phyloP scores from a whole-genome alignment of 2,888 invertebrate genomes.

The Drosophila bunnanda region DNA sequence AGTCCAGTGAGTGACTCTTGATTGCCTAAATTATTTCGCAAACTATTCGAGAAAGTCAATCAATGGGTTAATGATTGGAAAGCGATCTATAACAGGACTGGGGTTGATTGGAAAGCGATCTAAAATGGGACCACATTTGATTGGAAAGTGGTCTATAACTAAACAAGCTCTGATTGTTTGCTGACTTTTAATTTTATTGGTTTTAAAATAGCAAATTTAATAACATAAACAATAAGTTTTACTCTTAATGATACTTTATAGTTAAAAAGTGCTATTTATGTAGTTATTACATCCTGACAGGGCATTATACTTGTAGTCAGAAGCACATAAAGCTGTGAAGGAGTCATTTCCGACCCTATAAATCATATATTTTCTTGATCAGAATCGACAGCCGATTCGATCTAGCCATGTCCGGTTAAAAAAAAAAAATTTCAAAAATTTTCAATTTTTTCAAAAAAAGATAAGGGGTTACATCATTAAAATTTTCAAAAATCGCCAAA shows the following conservation, averaged over 20 bases:
- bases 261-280: too few relatives aligned
- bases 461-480: too few relatives aligned
- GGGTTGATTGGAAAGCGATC: neutral
- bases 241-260: neutral
- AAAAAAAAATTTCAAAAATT: too few relatives aligned
- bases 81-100: neutral
- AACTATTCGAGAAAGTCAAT: conserved; percentile 31
- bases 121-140: neutral
- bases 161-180: neutral
- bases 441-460: too few relatives aligned
- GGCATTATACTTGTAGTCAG: too few relatives aligned
- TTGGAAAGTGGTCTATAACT: neutral
- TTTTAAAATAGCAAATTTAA: neutral
- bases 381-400: too few relatives aligned
- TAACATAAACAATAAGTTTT: neutral
- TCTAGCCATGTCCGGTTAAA: too few relatives aligned
- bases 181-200: neutral
- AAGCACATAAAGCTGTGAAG: too few relatives aligned
- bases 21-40: conserved; percentile 43
- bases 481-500: too few relatives aligned
- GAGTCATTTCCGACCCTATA: too few relatives aligned
- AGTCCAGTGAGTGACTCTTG: conserved; percentile 26
- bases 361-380: too few relatives aligned
- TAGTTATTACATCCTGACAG: too few relatives aligned
- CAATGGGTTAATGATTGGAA: conserved; percentile 33